Conservation (phyloP, 2,797 vertebrate genomes). For the Cichlasoma orientale region DNA sequence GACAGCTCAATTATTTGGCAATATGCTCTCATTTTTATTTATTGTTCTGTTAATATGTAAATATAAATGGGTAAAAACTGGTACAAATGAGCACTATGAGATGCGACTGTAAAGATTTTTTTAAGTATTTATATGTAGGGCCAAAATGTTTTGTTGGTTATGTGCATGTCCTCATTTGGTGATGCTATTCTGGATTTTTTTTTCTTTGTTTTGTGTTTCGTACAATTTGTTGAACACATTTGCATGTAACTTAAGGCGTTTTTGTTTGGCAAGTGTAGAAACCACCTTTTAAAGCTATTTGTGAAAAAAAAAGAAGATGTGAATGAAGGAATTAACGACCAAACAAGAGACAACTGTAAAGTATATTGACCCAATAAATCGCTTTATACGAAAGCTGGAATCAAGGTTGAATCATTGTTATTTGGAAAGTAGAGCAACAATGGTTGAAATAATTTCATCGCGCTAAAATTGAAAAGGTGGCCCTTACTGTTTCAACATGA, state of each 20-base stretch:
- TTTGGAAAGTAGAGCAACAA: not conserved
- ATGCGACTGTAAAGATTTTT: constrained; percentile 82
- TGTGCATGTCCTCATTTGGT: constrained; percentile 82
- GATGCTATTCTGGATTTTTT: constrained; percentile 21
- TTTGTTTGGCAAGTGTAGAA: constrained; percentile 72
- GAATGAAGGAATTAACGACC: constrained; percentile 79
- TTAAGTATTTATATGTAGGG: constrained; percentile 86
- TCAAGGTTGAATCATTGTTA: constrained; percentile 68
- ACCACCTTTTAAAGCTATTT: constrained; percentile 70
- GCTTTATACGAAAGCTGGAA: constrained; percentile 76
- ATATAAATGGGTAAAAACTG: constrained; percentile 76
- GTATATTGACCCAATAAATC: constrained; percentile 81
- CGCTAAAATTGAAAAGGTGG: constrained; percentile 14
- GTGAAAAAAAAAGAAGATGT: constrained; percentile 65
- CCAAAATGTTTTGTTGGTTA: constrained; percentile 77
- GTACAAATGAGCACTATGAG: constrained; percentile 82
- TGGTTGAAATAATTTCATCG: not conserved
- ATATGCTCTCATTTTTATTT: constrained; percentile 81
- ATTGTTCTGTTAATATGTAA: constrained; percentile 86
- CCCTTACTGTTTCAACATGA: not conserved
- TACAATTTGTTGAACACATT: constrained; percentile 76
- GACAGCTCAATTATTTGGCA: constrained; percentile 58
- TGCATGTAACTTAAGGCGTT: constrained; percentile 78
- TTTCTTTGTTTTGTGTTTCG: constrained; percentile 68
- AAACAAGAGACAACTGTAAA: constrained; percentile 80